These are phyloP conservation scores for Ondatra zibethicus DNA, from an alignment of 2,113 vertebrate species.

Conservation along the genomic window DNA sequence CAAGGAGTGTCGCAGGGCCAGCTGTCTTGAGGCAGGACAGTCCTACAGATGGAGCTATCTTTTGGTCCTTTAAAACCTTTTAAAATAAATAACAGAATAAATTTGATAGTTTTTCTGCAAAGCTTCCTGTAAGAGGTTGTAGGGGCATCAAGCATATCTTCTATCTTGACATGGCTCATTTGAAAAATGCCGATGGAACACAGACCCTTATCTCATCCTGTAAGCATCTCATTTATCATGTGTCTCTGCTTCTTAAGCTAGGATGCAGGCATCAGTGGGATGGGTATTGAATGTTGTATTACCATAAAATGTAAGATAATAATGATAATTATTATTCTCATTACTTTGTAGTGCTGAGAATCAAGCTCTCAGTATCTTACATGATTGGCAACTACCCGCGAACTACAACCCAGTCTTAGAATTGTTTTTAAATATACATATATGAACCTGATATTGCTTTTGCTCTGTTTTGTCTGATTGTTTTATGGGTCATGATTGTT, in stretches of 20 bases:
- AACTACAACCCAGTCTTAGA: not conserved
- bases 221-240: not conserved
- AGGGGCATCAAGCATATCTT: not conserved
- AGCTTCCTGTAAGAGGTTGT: slow-evolving; percentile 25
- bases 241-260: not conserved
- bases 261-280: not conserved
- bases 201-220: not conserved
- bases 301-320: not conserved
- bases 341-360: not conserved
- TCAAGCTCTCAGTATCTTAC: not conserved
- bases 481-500: not conserved
- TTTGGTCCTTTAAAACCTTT: not conserved
- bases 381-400: not conserved
- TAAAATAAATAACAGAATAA: slow-evolving; percentile 9
- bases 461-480: not conserved
- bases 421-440: not conserved
- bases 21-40: not conserved
- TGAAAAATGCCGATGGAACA: slow-evolving; percentile 14
- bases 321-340: not conserved
- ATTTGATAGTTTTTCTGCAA: not conserved
- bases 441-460: not conserved
- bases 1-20: not conserved
- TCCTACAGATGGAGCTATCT: not conserved
- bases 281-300: not conserved
- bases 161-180: not conserved